These are phyloP conservation scores for Spheniscus mendiculus DNA, from an alignment of 2,113 vertebrate genomes.

Conservation along the genomic window DNA sequence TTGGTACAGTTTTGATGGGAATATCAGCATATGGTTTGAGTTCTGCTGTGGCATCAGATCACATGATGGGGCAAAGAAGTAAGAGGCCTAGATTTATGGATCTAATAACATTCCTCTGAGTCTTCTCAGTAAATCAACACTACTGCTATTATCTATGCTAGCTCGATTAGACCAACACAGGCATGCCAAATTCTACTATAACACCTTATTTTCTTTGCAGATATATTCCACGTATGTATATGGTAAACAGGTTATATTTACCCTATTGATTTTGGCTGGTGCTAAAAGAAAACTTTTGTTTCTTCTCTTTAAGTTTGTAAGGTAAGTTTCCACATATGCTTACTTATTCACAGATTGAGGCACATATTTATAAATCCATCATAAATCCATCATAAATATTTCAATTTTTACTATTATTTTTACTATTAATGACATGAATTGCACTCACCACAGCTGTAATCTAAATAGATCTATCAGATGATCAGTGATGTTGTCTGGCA, in stretches of 20 bases:
- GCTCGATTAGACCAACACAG: neutral
- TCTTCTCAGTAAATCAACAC: neutral
- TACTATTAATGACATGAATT: neutral
- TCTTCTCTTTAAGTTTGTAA: neutral
- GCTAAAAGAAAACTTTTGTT: neutral
- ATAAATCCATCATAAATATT: neutral
- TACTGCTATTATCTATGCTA: neutral
- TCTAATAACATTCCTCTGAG: neutral
- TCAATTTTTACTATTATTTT: neutral
- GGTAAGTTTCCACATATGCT: neutral
- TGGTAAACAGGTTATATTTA: neutral
- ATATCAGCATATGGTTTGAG: neutral
- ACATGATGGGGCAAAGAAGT: neutral
- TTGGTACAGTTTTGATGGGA: neutral
- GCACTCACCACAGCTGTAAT: neutral
- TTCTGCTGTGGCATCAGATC: neutral
- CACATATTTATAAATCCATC: neutral
- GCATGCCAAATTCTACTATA: neutral
- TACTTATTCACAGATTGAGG: neutral
- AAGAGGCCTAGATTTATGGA: neutral
- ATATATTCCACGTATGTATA: neutral
- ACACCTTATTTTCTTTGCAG: neutral
- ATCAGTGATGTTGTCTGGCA: neutral
- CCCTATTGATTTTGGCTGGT: neutral
- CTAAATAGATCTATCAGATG: neutral